Conservation (phyloP, 2,797 vertebrate genomes). For the Danio albolineatus region DNA sequence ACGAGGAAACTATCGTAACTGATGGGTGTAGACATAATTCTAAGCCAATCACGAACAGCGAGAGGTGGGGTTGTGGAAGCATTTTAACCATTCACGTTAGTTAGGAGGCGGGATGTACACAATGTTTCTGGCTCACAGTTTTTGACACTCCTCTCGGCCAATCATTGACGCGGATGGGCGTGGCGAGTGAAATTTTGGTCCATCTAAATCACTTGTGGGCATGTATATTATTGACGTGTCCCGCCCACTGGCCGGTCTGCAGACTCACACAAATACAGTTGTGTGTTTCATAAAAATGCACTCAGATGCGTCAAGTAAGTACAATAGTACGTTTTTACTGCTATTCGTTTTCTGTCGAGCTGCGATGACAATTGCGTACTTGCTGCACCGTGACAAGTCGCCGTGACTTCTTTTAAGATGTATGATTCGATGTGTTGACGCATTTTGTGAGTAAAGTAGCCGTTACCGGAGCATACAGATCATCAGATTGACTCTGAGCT, state of each 20-base stretch:
- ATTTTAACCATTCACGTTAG: constrained; percentile 63
- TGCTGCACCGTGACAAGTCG: constrained; percentile 26
- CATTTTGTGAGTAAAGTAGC: constrained; percentile 64
- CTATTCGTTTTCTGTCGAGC: constrained; percentile 20
- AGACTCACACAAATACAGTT: constrained; percentile 85
- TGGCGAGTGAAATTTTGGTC: neutral
- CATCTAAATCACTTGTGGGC: constrained; percentile 69
- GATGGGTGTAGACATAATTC: constrained; percentile 57
- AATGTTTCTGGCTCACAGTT: constrained; percentile 32
- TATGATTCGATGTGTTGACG: constrained; percentile 53
- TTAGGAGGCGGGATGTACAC: constrained; percentile 51
- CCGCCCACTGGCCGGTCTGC: constrained; percentile 86
- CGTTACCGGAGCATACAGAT: constrained; percentile 59
- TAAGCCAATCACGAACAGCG: constrained; percentile 64
- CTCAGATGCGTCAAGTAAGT: constrained; percentile 99
- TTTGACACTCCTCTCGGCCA: constrained; percentile 59
- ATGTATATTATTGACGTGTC: constrained; percentile 68
- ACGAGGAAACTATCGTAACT: constrained; percentile 78
- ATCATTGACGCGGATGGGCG: constrained; percentile 59
- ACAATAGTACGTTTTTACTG: constrained; percentile 67
- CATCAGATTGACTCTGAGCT: constrained; percentile 57
- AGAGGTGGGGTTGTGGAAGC: constrained; percentile 55
- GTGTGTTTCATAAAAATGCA: constrained; percentile 98
- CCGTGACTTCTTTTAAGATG: constrained; percentile 39
- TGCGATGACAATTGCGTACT: constrained; percentile 8